Percentiles rank a stretch among this genome's conserved stretches.
Conservation (phyloP, 2,888 invertebrate species). For the Scelioninae gen. 2 region DNA sequence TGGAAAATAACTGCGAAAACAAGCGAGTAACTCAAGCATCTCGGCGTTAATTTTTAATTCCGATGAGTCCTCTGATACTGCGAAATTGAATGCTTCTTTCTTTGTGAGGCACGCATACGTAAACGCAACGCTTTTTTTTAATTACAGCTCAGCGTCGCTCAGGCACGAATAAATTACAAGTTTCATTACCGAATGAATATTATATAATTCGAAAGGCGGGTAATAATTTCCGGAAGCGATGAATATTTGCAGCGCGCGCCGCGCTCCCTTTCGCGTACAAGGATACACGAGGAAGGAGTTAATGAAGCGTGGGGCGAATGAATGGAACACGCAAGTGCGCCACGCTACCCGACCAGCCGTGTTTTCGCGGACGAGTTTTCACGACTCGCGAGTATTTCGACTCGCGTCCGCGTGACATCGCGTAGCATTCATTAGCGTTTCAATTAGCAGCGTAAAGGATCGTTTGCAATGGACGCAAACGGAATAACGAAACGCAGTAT, state of each 20-base stretch:
- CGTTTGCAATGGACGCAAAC: too few relatives aligned
- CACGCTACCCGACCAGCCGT: slow-evolving; percentile 14
- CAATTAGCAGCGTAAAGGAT: slow-evolving; percentile 62
- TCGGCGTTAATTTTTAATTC: slow-evolving; percentile 42
- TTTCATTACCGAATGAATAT: slow-evolving; percentile 49
- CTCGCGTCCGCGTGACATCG: slow-evolving; percentile 42
- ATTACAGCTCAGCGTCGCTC: slow-evolving; percentile 45
- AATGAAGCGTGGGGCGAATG: slow-evolving; percentile 58
- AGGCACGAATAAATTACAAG: slow-evolving; percentile 46
- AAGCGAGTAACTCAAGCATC: slow-evolving; percentile 21
- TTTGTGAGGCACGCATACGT: slow-evolving; percentile 20
- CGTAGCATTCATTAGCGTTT: slow-evolving; percentile 63
- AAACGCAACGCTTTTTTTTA: slow-evolving; percentile 48
- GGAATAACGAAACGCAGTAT: too few relatives aligned
- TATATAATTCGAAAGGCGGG: slow-evolving; percentile 46
- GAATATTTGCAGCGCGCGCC: slow-evolving; percentile 45
- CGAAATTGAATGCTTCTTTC: slow-evolving; percentile 40
- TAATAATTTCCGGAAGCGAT: slow-evolving; percentile 52
- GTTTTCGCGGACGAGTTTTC: slow-evolving; percentile 51
- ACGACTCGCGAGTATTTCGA: slow-evolving; percentile 53
- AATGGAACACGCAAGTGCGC: slow-evolving; percentile 53
- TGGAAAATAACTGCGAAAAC: slow-evolving; percentile 23
- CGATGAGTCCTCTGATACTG: slow-evolving; percentile 40
- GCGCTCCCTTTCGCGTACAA: slow-evolving; percentile 32
- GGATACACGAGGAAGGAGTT: slow-evolving; percentile 43